Evolutionary conservation across 2,888 invertebrate genomes (phyloP), one percentile per base, ranked within the genome.

Genomic region (Pegoplata infirma): DNA sequence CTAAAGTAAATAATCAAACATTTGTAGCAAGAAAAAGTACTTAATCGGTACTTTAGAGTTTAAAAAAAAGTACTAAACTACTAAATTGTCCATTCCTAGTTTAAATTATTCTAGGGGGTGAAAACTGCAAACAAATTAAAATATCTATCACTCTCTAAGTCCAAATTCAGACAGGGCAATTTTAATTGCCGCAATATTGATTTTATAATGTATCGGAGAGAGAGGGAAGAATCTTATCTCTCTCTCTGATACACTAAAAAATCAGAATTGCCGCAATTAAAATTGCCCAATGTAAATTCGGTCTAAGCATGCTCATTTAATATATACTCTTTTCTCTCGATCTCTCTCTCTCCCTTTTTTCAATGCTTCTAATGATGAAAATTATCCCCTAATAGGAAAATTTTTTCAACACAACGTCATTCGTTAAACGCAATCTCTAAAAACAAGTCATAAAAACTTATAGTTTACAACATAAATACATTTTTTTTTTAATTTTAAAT

Each of bases 341-440:
- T 51, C 58, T 23, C 10, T 47, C 46, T 25, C 7, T 53, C 49
- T 32, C 4, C 3, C 0, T 40, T 40, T 40, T 40, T n/a, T n/a
- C n/a, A n/a, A n/a, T n/a, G n/a, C 36, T 40, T n/a, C 5, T 40
- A 40, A 40, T 12, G 36, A n/a, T 40, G 36, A 5, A 40, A 40
- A 40, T n/a, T 40, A 40, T 56, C 19, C 68, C 68, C 40, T 56
- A 67, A 47, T 36, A 25, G 49, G 44, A 40, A 23, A 46, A 46
- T 44, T 53, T 68, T 76, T 51, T 17, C 47, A 19, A 49, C n/a
- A 17, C 14, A 76, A 63, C 28, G 5, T 69, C 56, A 76, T 76
- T 76, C 63, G 56, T 64, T 40, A 68, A 76, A 55, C 28, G 56
- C 19, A 56, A 64, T 69, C 44, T 44, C 68, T 63, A 21, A 40